Conservation (phyloP, 2,888 invertebrate genomes). For the Phaedon cochleariae region DNA sequence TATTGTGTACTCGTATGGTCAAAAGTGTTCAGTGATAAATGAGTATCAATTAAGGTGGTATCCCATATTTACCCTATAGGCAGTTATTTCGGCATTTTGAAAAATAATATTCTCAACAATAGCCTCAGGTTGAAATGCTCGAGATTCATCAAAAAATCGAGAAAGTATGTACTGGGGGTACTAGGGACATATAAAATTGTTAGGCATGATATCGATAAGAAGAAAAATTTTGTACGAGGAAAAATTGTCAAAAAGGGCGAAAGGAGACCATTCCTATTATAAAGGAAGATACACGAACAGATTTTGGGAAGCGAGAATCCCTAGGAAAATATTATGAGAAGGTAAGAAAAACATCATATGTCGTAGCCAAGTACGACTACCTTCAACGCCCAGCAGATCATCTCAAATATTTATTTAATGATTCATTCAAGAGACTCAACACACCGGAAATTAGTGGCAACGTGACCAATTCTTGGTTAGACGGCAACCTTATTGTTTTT, state of each 20-base stretch:
- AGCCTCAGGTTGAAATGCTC: conserved; percentile 2
- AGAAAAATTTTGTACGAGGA: conserved; percentile 1
- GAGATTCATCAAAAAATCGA: conserved; percentile 8
- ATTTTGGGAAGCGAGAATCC: no score
- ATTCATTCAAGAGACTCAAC: neutral
- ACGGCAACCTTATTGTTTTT: neutral
- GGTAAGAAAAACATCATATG: neutral
- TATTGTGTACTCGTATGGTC: neutral
- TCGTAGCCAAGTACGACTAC: conserved; percentile 1
- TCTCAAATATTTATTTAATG: conserved; percentile 1
- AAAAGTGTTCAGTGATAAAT: neutral
- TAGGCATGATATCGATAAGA: conserved; percentile 12
- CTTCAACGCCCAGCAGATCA: neutral
- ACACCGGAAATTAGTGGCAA: neutral
- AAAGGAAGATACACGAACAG: neutral
- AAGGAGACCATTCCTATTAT: neutral
- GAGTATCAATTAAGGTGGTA: neutral
- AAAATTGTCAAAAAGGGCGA: conserved; percentile 10
- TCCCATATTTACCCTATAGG: conserved; percentile 13
- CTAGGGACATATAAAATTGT: conserved; percentile 4
- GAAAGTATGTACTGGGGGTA: conserved; percentile 7
- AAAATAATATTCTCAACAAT: conserved; percentile 12
- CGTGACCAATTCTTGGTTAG: neutral
- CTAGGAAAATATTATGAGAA: conserved; percentile 12
- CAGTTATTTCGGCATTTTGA: conserved; percentile 12